Conservation (phyloP, 2,113 vertebrate genomes). For the Lagenorhynchus albirostris region DNA sequence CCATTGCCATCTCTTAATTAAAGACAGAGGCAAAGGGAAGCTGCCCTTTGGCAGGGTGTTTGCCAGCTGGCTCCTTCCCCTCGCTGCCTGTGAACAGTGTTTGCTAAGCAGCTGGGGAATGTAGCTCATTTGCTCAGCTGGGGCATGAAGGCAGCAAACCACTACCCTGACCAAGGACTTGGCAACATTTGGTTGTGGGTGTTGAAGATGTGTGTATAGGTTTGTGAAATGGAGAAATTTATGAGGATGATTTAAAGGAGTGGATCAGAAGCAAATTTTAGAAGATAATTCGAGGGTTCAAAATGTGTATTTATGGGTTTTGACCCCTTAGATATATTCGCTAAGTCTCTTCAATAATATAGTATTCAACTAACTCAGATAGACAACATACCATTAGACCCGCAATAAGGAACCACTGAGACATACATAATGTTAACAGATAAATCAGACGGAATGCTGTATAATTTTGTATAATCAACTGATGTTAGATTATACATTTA, state of each 20-base stretch:
- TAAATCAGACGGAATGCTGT: neutral
- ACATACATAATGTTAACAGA: neutral
- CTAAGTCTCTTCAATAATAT: neutral
- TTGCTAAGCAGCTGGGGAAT: slow-evolving; percentile 65
- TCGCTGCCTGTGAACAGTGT: neutral
- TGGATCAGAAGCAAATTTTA: neutral
- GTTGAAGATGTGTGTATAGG: neutral
- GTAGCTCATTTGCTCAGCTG: slow-evolving; percentile 46
- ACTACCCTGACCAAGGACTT: neutral
- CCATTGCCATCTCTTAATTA: slow-evolving; percentile 75
- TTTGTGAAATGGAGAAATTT: neutral
- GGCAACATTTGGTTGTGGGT: neutral
- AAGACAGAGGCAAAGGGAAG: slow-evolving; percentile 52
- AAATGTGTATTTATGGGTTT: neutral
- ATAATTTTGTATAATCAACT: neutral
- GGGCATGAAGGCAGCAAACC: neutral
- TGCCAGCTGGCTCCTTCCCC: slow-evolving; percentile 64
- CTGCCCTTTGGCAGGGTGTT: slow-evolving; percentile 23
- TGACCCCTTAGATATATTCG: neutral
- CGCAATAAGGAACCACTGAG: neutral
- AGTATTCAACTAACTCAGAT: neutral
- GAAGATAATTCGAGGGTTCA: neutral
- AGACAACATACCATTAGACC: neutral
- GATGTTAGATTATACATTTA: neutral
- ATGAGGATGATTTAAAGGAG: neutral